phyloP scores from a whole-genome alignment of 2,888 invertebrate species.

The Pristionchus arcanus region DNA sequence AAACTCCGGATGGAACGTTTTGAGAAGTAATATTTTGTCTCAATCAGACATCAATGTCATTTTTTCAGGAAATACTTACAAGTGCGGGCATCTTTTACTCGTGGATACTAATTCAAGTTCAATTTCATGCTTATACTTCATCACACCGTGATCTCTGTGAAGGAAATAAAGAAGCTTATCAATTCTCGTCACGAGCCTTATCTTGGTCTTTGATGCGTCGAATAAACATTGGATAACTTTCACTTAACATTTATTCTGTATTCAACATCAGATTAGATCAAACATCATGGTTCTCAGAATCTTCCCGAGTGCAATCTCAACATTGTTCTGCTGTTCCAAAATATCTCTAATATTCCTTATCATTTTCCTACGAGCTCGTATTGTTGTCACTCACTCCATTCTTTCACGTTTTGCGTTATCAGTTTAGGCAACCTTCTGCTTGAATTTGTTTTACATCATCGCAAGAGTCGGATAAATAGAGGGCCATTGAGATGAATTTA shows the following conservation, averaged over 20 bases:
- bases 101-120: not conserved
- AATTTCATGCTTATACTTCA: not conserved
- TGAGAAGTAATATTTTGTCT: too few species aligned
- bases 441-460: not conserved
- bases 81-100: not conserved
- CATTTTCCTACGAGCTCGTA: not conserved
- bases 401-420: not conserved
- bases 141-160: not conserved
- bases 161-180: not conserved
- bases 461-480: not conserved
- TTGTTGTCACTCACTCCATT: not conserved
- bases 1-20: too few species aligned
- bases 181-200: not conserved
- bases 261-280: too few species aligned
- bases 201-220: not conserved
- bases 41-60: too few species aligned
- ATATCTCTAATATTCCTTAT: not conserved
- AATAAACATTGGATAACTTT: not conserved
- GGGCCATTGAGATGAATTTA: not conserved
- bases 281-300: too few species aligned
- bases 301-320: too few species aligned
- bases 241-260: too few species aligned
- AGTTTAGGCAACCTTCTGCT: conserved; percentile 4
- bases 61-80: not conserved
- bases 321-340: too few species aligned